Base-by-base conservation (phyloP, 2,113 vertebrate genomes). In the Prunella himalayana region DNA sequence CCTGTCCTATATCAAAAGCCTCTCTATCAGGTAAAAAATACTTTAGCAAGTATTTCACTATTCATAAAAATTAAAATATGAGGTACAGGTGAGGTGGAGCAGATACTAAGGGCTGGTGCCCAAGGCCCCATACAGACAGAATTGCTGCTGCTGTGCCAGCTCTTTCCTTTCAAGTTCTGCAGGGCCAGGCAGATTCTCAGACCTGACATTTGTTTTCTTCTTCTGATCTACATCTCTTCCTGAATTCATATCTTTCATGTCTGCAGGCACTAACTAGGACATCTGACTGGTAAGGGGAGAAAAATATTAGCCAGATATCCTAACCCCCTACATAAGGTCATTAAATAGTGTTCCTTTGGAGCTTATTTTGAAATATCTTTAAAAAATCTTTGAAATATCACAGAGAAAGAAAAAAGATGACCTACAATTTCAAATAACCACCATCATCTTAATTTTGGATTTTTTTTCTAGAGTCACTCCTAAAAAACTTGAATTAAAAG, bases 301-400 rank as follows among this genome's bases (percentile, higher is more conserved):
- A 71, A 44, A 63, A 3, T 39, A 60, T 41, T 54, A 64, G 15
- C 7, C n/a, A 64, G 20, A 25, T 61, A 57, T 3, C 7, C 47
- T 86, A n/a, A 69, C 3, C 4, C 2, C 1, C 22, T 49, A 7
- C 7, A 6, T 42, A 72, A 42, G 1, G 5, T 45, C 19, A 15
- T 53, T 27, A 71, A 76, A 59, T 11, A 63, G 7, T 23, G 27
- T 51, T 33, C 39, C 22, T 60, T 53, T 41, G 19, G 15, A 69
- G 14, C 6, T 31, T 9, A 89, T 64, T 72, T 66, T 68, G 65
- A 89, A 80, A 80, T n/a, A 10, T 21, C 22, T 83, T 72, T 4
- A 7, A 50, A 24, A 86, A 64, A 61, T 30, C 12, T 72, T 90
- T 54, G n/a, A 64, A 92, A 44, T 23, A 61, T 15, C 37, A 41